Percentiles rank a stretch among this genome's conserved stretches.
These are phyloP conservation scores for Perca schrenkii DNA, from an alignment of 2,113 vertebrate species.

Conservation along the genomic window DNA sequence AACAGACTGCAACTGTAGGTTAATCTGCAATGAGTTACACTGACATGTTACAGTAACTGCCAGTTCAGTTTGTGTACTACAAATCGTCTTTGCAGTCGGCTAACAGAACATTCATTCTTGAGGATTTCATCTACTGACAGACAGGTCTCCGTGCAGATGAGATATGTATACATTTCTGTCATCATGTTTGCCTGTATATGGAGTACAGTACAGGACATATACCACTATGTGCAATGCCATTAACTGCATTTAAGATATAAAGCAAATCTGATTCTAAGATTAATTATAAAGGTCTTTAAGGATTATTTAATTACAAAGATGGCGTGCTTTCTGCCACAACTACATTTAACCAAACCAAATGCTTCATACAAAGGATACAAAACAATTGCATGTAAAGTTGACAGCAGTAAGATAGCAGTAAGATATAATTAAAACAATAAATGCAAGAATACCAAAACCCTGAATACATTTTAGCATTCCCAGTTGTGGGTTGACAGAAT, in stretches of 20 bases:
- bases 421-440: neutral
- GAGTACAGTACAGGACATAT: neutral
- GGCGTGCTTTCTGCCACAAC: neutral
- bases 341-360: neutral
- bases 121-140: neutral
- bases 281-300: neutral
- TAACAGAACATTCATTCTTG: conserved; percentile 12
- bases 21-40: conserved; percentile 40
- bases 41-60: conserved; percentile 34
- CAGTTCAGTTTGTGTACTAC: conserved; percentile 51
- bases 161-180: neutral
- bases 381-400: neutral
- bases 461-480: conserved; percentile 4
- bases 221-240: neutral
- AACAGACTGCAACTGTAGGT: conserved; percentile 49
- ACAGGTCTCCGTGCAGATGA: neutral
- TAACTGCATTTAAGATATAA: neutral
- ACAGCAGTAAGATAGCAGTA: neutral
- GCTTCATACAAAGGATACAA: neutral
- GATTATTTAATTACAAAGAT: too few species aligned
- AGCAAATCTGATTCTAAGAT: neutral
- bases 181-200: neutral
- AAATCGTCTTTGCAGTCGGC: conserved; percentile 59
- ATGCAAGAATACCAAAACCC: conserved; percentile 16
- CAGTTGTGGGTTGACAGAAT: conserved; percentile 2